These are phyloP conservation scores for Scrobipalpa atriplicella DNA, from an alignment of 2,888 invertebrate genomes.

Conservation along the genomic window DNA sequence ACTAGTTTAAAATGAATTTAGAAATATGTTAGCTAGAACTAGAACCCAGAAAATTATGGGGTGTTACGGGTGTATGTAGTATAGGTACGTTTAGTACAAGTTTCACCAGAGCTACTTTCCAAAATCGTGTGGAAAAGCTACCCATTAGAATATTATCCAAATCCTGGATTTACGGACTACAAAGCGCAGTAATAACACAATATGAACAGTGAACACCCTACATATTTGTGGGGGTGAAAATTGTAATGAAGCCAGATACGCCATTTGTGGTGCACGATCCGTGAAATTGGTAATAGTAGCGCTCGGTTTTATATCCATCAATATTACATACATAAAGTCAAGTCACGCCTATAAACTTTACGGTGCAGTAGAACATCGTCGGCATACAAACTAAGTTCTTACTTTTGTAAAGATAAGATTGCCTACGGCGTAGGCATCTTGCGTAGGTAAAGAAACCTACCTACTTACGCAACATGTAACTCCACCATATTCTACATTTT, in stretches of 20 bases:
- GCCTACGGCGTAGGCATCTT: too few relatives aligned
- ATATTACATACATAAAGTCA: not conserved
- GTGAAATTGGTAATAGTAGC: conserved; percentile 26
- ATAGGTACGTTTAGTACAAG: too few relatives aligned
- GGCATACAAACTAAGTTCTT: too few relatives aligned
- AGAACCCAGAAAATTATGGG: too few relatives aligned
- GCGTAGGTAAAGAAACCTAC: too few relatives aligned
- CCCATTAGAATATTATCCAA: not conserved
- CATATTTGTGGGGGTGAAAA: conserved; percentile 16
- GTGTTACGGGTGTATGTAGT: too few relatives aligned
- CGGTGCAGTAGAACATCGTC: too few relatives aligned
- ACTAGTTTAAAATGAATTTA: too few relatives aligned
- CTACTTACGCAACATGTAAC: too few relatives aligned
- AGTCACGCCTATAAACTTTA: not conserved
- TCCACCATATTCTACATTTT: too few relatives aligned
- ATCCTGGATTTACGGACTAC: conserved; percentile 2
- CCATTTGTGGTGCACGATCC: conserved; percentile 17
- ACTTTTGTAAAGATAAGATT: too few relatives aligned
- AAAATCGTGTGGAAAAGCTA: not conserved
- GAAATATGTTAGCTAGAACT: too few relatives aligned
- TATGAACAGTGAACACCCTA: conserved; percentile 17
- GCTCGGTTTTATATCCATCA: not conserved
- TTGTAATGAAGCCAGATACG: conserved; percentile 26
- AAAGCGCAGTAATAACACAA: conserved; percentile 2
- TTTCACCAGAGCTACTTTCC: not conserved